phyloP scores from a whole-genome alignment of 2,888 invertebrate genomes.

The Cheilosia scutellata region DNA sequence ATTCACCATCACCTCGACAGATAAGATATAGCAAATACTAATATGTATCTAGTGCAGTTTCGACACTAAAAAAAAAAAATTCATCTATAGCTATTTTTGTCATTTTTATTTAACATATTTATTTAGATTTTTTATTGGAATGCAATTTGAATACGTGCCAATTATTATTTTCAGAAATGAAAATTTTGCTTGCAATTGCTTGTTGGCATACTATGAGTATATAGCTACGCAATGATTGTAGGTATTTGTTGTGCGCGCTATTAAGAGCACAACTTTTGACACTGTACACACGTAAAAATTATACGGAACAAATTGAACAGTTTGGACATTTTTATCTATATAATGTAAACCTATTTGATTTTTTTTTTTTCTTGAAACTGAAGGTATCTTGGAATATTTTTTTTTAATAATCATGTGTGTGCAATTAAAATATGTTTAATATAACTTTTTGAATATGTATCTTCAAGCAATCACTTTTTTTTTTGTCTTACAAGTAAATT shows the following conservation, averaged over 20 bases:
- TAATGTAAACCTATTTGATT: too few relatives aligned
- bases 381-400: conserved; percentile 8
- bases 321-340: conserved; percentile 42
- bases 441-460: conserved; percentile 5
- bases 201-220: neutral
- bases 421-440: conserved; percentile 13
- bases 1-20: conserved; percentile 14
- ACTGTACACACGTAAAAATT: conserved; percentile 43
- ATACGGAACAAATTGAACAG: conserved; percentile 40
- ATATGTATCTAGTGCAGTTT: conserved; percentile 26
- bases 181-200: conserved; percentile 53
- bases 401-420: conserved; percentile 1
- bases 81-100: conserved; percentile 61
- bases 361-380: neutral
- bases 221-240: conserved; percentile 18
- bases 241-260: neutral
- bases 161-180: conserved; percentile 68
- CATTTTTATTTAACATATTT: conserved; percentile 47
- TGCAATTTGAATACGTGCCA: conserved; percentile 75
- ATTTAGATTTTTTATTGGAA: conserved; percentile 65
- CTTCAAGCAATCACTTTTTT: neutral
- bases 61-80: conserved; percentile 1
- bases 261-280: conserved; percentile 46
- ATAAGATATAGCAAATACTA: conserved; percentile 16
- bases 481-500: conserved; percentile 12